Base-by-base conservation (phyloP, 1,140 invertebrate genomes). In the Scaptomyza montana region DNA sequence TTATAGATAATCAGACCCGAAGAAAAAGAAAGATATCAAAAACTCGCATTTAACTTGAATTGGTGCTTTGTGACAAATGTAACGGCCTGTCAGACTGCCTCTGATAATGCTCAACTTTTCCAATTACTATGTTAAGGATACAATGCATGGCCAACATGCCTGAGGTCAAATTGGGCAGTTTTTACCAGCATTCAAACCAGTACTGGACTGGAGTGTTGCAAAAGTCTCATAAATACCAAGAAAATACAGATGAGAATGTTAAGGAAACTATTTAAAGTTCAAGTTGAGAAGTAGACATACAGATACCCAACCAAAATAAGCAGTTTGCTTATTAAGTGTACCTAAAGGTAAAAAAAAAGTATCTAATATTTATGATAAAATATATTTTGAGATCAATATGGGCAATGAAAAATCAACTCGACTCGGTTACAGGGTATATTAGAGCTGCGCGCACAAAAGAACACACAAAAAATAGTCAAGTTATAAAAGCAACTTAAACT, bases 221-320 rank as follows among this genome's bases (percentile, higher is more conserved):
- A 33, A 79, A 79, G 77, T 70, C 60, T 55, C 77, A 79, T 80
- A 79, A 80, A 76, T 79, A 76, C 55, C 71, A 45, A 60, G 30
- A 28, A 47, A 12, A 10, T 12, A 41, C 39, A n/a, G 3, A 12
- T 12, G 39, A 41, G 1, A 41, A n/a, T 43, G 5, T 43, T 5
- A 4, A 3, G 8, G 12, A 43, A 43, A n/a, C 39, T 43, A n/a
- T 5, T 1, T 5, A n/a, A n/a, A 9, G 39, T 5, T 43, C 12
- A n/a, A n/a, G 12, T 43, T 9, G 1, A 9, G 8, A 2, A 9
- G 6, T 36, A 9, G 7, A 36, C 2, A 9, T 8, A 36, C 6
- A 9, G 33, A 36, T 36, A 36, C 33, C 33, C 8, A 10, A 36
- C 8, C 7, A 9, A 36, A 9, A 7, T 2, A 36, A 9, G 33